Evolutionary conservation across 2,113 vertebrate species (phyloP).

Genomic region (Corynorhinus townsendii): DNA sequence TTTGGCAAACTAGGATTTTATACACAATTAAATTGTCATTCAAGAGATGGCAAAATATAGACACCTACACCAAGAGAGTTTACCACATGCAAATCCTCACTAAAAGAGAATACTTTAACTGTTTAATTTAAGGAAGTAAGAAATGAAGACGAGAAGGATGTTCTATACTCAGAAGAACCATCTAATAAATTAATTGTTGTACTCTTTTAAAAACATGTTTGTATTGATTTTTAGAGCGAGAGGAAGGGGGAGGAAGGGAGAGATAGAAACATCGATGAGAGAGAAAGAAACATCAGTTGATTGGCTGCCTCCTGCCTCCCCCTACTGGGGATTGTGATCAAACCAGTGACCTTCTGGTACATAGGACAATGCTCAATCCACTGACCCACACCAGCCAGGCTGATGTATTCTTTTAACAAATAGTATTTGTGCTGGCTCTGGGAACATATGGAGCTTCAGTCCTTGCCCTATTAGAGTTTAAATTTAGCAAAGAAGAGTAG

Average conservation of each 20-base stretch:
- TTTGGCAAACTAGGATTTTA: slow-evolving; percentile 11
- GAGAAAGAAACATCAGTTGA: too few species aligned
- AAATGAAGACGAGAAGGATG: background rate
- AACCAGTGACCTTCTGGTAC: too few species aligned
- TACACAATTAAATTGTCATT: background rate
- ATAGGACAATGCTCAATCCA: too few species aligned
- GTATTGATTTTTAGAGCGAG: too few species aligned
- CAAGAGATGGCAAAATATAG: background rate
- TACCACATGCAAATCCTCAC: background rate
- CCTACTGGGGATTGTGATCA: too few species aligned
- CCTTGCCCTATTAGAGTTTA: background rate
- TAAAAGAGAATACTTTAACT: background rate
- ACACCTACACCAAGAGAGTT: background rate
- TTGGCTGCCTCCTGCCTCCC: too few species aligned
- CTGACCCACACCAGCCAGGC: too few species aligned
- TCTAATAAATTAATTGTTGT: background rate
- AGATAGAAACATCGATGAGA: too few species aligned
- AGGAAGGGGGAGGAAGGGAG: too few species aligned
- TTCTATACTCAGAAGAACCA: background rate
- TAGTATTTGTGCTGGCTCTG: background rate
- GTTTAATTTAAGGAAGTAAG: slow-evolving; percentile 3
- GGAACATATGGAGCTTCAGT: background rate
- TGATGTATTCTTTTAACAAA: background rate
- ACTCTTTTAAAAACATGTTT: background rate
- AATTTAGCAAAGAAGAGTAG: background rate